These are phyloP conservation scores for Nemotelus nigrinus DNA, from an alignment of 2,888 invertebrate genomes.

Conservation along the genomic window DNA sequence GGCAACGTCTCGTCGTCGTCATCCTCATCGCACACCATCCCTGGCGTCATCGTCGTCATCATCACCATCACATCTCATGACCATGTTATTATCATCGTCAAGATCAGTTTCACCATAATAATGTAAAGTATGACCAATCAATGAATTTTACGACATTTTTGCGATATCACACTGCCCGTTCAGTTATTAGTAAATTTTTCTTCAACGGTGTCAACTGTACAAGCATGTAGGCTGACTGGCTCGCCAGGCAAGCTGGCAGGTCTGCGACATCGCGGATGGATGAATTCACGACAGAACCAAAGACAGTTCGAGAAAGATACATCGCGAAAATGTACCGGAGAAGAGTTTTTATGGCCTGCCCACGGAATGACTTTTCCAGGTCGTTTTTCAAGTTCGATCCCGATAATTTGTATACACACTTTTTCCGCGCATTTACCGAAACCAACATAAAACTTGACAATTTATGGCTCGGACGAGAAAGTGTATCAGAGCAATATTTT, in stretches of 20 bases:
- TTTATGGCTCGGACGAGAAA: slow-evolving; percentile 19
- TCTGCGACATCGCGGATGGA: neutral
- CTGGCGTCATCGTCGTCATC: slow-evolving; percentile 5
- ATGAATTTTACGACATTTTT: slow-evolving; percentile 40
- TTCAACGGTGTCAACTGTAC: neutral
- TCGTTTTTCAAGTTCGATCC: slow-evolving; percentile 25
- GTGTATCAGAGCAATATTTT: slow-evolving; percentile 32
- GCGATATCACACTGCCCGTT: slow-evolving; percentile 27
- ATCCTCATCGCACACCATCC: slow-evolving; percentile 7
- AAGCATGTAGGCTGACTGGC: slow-evolving; percentile 1
- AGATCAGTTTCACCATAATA: slow-evolving; percentile 40
- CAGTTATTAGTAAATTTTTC: slow-evolving; percentile 29
- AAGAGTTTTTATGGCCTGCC: slow-evolving; percentile 19
- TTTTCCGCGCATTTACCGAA: slow-evolving; percentile 13
- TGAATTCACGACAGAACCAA: neutral
- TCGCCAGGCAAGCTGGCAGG: neutral
- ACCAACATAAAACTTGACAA: slow-evolving; percentile 8
- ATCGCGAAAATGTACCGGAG: no score
- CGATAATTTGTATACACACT: neutral
- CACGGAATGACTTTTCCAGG: slow-evolving; percentile 26
- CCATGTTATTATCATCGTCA: slow-evolving; percentile 30
- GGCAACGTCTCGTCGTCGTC: neutral
- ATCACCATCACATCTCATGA: slow-evolving; percentile 20
- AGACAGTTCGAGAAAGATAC: no score
- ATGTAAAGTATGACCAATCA: slow-evolving; percentile 39